phyloP scores from a whole-genome alignment of 1,140 invertebrate genomes.

The Eriocheir sinensis region DNA sequence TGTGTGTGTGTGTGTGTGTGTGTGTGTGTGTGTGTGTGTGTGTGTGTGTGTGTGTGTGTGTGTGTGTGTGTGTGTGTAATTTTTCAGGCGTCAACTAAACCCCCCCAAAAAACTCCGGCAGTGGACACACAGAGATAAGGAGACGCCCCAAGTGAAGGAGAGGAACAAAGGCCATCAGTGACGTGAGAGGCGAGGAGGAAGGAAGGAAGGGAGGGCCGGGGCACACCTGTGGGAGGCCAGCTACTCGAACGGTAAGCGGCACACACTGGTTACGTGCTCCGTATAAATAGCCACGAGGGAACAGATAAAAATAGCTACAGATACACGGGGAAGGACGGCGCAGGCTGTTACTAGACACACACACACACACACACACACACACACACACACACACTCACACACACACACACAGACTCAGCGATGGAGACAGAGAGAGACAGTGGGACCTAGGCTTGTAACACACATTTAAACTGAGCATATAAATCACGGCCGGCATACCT shows the following conservation, averaged over 20 bases:
- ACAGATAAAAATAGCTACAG: not conserved
- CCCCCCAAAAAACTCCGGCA: not conserved
- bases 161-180: not conserved
- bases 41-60: constrained; percentile 42
- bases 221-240: not conserved
- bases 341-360: not conserved
- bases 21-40: constrained; percentile 39
- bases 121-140: constrained; percentile 42
- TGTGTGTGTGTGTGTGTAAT: constrained; percentile 25
- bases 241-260: not conserved
- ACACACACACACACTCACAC: constrained; percentile 44
- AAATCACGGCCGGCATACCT: constrained; percentile 72
- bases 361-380: constrained; percentile 31
- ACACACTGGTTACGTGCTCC: not conserved
- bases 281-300: constrained; percentile 5
- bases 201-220: too few relatives aligned
- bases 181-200: not conserved
- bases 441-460: constrained; percentile 61
- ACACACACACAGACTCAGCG: constrained; percentile 37
- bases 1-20: constrained; percentile 50
- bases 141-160: not conserved
- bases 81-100: not conserved
- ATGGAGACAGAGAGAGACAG: constrained; percentile 71
- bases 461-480: constrained; percentile 71
- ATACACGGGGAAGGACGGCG: not conserved